Percentiles rank a stretch among this genome's conserved stretches.
These are phyloP conservation scores for Cichladusa arquata DNA, from an alignment of 2,113 vertebrate genomes.

Conservation along the genomic window DNA sequence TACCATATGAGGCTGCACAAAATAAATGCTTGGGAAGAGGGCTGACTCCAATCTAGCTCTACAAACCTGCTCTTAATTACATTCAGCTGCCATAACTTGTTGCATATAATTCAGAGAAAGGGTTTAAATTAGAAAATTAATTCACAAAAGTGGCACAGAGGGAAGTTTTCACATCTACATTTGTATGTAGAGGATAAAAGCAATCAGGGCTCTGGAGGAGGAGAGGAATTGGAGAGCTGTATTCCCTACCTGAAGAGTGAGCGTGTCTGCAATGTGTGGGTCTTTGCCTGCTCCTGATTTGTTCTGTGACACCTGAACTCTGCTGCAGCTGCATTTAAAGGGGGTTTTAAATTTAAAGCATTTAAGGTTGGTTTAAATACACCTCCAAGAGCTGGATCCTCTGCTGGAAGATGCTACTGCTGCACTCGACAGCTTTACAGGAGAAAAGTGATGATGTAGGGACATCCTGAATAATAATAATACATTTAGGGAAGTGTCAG, in stretches of 20 bases:
- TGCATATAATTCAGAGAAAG: neutral
- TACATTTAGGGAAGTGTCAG: neutral
- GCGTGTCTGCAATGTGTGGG: fast-evolving
- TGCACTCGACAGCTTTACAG: neutral
- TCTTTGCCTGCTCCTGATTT: neutral
- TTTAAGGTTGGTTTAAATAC: neutral
- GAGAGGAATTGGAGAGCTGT: neutral
- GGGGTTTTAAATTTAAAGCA: neutral
- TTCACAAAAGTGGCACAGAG: neutral
- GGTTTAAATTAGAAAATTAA: neutral
- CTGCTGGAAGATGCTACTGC: neutral
- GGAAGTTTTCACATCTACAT: neutral
- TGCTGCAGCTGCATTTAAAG: neutral
- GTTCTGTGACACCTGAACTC: neutral
- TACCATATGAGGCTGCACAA: neutral
- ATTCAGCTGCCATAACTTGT: neutral
- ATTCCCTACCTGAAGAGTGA: neutral
- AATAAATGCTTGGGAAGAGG: neutral
- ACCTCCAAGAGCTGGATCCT: neutral
- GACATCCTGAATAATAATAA: neutral
- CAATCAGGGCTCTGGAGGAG: neutral
- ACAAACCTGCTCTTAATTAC: neutral
- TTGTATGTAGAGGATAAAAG: neutral
- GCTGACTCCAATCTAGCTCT: neutral
- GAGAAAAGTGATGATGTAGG: neutral